phyloP scores from a whole-genome alignment of 2,797 vertebrate genomes.

The Aphelocoma californica region DNA sequence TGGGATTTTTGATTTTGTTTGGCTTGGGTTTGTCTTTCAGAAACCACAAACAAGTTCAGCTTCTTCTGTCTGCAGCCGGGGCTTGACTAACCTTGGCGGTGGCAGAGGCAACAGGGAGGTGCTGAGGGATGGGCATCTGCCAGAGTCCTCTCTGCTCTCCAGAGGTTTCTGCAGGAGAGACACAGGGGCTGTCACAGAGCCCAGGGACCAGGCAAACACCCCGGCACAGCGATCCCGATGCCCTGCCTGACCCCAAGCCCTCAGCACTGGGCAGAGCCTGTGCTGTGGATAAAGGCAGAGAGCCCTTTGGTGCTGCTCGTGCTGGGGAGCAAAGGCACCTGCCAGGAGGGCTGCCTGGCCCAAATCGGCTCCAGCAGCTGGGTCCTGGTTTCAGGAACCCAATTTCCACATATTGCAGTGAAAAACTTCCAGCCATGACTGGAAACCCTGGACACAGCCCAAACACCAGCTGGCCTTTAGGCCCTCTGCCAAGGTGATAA shows the following conservation, averaged over 20 bases:
- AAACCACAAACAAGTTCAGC: slow-evolving; percentile 25
- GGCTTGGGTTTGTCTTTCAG: not conserved
- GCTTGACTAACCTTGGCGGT: not conserved
- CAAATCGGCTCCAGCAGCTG: not conserved
- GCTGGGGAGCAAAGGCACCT: not conserved
- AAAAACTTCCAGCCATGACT: not conserved
- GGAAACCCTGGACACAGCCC: slow-evolving; percentile 8
- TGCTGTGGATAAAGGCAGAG: not conserved
- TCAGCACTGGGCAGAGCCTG: fast-evolving
- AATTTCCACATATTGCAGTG: not conserved
- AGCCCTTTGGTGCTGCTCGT: not conserved
- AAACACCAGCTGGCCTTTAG: not conserved
- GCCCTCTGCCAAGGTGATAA: not conserved
- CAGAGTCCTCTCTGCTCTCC: not conserved
- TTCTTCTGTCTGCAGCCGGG: not conserved
- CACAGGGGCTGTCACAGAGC: too few relatives aligned
- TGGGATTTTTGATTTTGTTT: not conserved
- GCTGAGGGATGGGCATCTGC: not conserved
- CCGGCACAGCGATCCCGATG: fast-evolving
- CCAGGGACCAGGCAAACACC: not conserved
- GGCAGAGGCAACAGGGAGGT: not conserved
- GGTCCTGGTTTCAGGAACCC: not conserved
- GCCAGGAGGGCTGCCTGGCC: not conserved
- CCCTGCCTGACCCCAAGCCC: not conserved
- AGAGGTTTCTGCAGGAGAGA: not conserved